Evolutionary conservation across 2,888 invertebrate species (phyloP).

Genomic region (Spicauda simplicius): DNA sequence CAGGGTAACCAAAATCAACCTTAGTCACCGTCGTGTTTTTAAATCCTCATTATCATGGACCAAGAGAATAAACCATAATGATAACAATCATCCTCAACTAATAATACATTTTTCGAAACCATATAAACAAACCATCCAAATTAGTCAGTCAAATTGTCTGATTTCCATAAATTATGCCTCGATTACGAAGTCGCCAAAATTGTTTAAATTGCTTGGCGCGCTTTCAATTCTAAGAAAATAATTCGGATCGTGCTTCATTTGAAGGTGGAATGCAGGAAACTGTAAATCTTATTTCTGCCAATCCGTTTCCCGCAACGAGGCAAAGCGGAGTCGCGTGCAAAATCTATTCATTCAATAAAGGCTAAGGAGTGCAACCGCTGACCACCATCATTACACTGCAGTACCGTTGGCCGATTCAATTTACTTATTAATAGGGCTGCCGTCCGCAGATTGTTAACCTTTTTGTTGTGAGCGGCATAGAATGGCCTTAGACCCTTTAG

Average conservation of each 20-base stretch:
- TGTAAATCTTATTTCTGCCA: slow-evolving; percentile 36
- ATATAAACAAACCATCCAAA: not conserved
- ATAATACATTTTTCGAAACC: not conserved
- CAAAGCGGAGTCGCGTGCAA: slow-evolving; percentile 32
- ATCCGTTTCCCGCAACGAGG: slow-evolving; percentile 33
- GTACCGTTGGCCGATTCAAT: slow-evolving; percentile 36
- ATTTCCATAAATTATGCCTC: slow-evolving; percentile 28
- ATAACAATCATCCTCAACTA: not conserved
- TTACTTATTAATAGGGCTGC: slow-evolving; percentile 35
- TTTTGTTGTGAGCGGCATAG: not conserved
- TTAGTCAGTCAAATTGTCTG: slow-evolving; percentile 13
- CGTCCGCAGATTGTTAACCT: slow-evolving; percentile 3
- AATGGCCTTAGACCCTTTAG: not conserved
- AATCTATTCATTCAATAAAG: slow-evolving; percentile 37
- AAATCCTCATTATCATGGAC: too few species aligned
- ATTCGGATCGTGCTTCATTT: slow-evolving; percentile 31
- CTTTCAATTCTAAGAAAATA: slow-evolving; percentile 35
- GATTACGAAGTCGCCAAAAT: slow-evolving; percentile 19
- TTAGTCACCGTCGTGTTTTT: too few species aligned
- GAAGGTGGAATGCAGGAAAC: slow-evolving; percentile 35
- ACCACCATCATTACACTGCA: slow-evolving; percentile 33
- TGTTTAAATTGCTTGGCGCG: slow-evolving; percentile 25
- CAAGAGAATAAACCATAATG: too few species aligned
- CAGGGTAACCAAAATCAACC: too few species aligned
- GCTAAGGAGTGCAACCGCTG: slow-evolving; percentile 26